Evolutionary conservation across 2,797 vertebrate genomes (phyloP).

Genomic region (Gastrophryne carolinensis): DNA sequence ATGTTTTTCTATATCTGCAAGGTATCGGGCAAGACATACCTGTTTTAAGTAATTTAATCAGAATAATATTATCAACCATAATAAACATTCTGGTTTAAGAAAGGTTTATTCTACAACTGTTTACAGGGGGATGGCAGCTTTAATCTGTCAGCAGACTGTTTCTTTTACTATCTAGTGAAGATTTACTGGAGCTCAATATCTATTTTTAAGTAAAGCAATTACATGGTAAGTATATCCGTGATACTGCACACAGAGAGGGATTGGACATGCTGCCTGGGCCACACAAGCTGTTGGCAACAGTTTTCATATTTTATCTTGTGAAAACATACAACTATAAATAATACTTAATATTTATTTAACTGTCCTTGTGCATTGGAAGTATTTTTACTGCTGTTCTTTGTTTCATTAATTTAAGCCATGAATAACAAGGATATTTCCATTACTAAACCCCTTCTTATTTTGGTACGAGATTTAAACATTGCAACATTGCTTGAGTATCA

Average conservation of each 20-base stretch:
- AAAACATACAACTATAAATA: constrained; percentile 12
- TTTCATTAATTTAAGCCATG: not conserved
- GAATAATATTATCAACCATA: no score
- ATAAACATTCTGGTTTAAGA: no score
- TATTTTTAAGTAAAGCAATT: not conserved
- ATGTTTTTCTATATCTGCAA: no score
- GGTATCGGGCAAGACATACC: no score
- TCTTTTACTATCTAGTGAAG: not conserved
- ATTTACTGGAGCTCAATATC: not conserved
- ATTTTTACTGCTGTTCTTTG: not conserved
- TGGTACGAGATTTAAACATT: no score
- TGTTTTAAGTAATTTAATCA: no score
- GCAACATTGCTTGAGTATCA: no score
- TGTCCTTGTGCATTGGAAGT: not conserved
- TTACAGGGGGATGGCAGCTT: no score
- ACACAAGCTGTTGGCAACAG: not conserved
- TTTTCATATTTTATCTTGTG: not conserved
- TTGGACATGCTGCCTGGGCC: constrained; percentile 3
- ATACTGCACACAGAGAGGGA: not conserved
- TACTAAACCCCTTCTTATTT: not conserved
- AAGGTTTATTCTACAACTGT: no score
- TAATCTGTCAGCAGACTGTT: not conserved
- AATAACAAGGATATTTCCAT: not conserved
- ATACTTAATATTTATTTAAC: not conserved
- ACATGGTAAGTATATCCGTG: not conserved